Evolutionary conservation across 2,113 vertebrate genomes (phyloP).

Genomic region (Brachypodius melanocephalos): DNA sequence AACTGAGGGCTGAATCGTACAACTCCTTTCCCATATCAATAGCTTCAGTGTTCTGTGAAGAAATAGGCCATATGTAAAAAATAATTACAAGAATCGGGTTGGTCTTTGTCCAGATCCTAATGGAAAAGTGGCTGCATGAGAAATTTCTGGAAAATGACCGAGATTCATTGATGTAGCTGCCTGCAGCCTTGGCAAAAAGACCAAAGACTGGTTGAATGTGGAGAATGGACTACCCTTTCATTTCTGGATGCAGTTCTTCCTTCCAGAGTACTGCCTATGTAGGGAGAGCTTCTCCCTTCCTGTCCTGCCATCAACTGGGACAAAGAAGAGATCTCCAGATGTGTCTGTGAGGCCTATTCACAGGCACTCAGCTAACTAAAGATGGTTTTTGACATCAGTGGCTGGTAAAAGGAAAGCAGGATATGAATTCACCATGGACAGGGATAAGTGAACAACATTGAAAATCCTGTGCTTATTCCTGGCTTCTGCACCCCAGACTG

Average conservation of each 20-base stretch:
- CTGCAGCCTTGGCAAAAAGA: background rate
- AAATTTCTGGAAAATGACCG: background rate
- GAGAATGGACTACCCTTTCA: background rate
- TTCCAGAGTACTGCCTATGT: background rate
- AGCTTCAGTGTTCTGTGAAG: constrained; percentile 9
- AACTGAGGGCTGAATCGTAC: background rate
- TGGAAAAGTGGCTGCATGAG: background rate
- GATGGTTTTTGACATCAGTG: background rate
- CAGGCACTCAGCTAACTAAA: background rate
- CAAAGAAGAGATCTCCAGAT: background rate
- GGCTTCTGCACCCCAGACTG: background rate
- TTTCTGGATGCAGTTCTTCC: background rate
- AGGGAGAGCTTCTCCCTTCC: background rate
- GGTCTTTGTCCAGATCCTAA: background rate
- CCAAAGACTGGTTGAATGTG: background rate
- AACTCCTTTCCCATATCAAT: constrained; percentile 1
- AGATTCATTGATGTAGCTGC: background rate
- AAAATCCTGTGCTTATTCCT: background rate
- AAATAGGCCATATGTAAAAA: constrained; percentile 20
- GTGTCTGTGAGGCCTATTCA: accelerated
- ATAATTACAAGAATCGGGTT: background rate
- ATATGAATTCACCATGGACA: background rate
- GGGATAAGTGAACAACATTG: background rate
- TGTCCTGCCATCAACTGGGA: background rate
- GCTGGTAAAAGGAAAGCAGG: background rate